These are phyloP conservation scores for Diphyllodes magnificus DNA, from an alignment of 2,113 vertebrate species.

Conservation along the genomic window DNA sequence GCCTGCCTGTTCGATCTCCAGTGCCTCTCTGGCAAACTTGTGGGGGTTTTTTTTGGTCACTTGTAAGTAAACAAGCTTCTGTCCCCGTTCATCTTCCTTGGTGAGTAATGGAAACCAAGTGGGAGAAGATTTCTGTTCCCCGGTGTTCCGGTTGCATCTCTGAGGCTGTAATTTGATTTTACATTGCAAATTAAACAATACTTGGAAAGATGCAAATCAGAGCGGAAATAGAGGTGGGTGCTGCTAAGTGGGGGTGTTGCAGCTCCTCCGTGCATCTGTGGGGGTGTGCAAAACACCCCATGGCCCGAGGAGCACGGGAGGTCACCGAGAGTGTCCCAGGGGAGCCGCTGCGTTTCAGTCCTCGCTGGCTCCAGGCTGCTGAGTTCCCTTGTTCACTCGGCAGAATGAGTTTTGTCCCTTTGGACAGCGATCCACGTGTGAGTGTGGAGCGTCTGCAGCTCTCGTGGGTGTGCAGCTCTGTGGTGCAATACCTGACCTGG, in stretches of 20 bases:
- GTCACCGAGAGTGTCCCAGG: not conserved
- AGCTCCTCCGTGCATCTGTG: not conserved
- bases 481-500: not conserved
- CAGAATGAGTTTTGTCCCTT: not conserved
- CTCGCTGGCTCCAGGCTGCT: not conserved
- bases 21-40: not conserved
- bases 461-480: not conserved
- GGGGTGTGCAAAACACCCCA: not conserved
- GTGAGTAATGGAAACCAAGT: not conserved
- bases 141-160: not conserved
- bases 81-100: not conserved
- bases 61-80: not conserved
- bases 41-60: not conserved
- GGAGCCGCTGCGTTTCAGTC: not conserved
- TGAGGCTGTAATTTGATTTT: not conserved
- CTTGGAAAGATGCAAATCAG: constrained; percentile 49
- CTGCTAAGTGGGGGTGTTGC: not conserved
- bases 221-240: not conserved
- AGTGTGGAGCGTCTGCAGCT: not conserved
- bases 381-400: not conserved
- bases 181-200: constrained; percentile 41
- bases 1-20: not conserved
- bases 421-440: not conserved
- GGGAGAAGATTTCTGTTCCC: not conserved
- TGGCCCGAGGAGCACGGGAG: not conserved